A percentile compares a stretch with the other conserved stretches of the same genome.
phyloP scores from a whole-genome alignment of 2,113 vertebrate species.

The Asarcornis scutulata region DNA sequence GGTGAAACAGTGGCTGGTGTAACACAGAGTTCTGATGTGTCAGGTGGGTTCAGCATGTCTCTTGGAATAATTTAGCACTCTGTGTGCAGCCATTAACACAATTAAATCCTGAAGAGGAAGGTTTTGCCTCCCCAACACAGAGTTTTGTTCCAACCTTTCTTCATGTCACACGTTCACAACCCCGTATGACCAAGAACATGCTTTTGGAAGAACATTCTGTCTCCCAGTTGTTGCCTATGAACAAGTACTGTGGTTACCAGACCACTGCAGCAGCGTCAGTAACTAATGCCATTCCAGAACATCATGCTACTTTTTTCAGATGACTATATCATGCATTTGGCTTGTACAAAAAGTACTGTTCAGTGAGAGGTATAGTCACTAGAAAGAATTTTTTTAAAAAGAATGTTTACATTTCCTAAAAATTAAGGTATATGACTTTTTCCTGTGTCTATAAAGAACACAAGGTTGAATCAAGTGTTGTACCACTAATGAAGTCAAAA shows the following conservation, averaged over 20 bases:
- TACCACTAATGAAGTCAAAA: background rate
- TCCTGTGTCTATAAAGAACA: background rate
- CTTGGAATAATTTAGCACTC: background rate
- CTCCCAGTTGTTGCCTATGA: background rate
- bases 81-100: background rate
- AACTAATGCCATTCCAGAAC: background rate
- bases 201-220: background rate
- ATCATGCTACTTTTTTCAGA: background rate
- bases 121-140: background rate
- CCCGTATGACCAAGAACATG: background rate
- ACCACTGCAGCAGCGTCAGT: background rate
- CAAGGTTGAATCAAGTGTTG: background rate
- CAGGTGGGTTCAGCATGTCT: background rate
- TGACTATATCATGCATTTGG: background rate
- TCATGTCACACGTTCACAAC: background rate
- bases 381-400: background rate
- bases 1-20: background rate
- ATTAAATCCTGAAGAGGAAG: background rate
- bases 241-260: background rate
- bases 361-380: background rate
- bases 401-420: background rate
- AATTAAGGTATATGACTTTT: background rate
- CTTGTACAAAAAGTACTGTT: background rate
- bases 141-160: background rate
- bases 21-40: background rate